phyloP scores from a whole-genome alignment of 2,888 invertebrate species.

The Cinara cedri region DNA sequence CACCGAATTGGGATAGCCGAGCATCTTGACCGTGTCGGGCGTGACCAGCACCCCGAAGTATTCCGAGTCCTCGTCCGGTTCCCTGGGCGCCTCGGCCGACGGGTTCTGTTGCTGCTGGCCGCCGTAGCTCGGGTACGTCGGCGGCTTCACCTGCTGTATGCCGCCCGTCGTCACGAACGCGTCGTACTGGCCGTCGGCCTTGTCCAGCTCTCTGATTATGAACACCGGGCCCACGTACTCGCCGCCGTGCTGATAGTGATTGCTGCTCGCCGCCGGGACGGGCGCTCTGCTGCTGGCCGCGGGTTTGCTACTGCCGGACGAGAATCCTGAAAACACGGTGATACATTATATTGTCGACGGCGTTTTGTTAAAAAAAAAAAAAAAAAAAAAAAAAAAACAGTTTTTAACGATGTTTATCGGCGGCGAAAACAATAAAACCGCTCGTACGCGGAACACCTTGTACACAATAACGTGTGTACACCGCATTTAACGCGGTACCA shows the following conservation, averaged over 20 bases:
- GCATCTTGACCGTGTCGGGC: conserved; percentile 54
- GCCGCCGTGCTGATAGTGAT: neutral
- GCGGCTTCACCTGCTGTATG: conserved; percentile 63
- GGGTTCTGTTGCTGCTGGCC: conserved; percentile 63
- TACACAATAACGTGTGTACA: no score
- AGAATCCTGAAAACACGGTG: conserved; percentile 6
- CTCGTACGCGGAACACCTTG: no score
- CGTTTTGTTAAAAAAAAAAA: no score
- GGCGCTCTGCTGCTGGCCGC: neutral
- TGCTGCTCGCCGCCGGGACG: neutral
- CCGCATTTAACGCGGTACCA: no score
- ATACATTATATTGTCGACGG: no score
- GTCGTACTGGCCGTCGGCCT: conserved; percentile 37
- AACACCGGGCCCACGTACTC: conserved; percentile 58
- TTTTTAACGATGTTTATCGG: no score
- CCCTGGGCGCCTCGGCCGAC: conserved; percentile 55
- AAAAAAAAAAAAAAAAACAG: no score
- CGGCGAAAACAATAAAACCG: no score
- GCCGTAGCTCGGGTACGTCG: conserved; percentile 64
- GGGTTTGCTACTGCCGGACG: neutral
- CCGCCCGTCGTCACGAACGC: conserved; percentile 57
- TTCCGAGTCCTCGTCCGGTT: conserved; percentile 57
- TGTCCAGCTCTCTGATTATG: conserved; percentile 54
- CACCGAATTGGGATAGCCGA: conserved; percentile 48
- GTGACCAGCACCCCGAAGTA: conserved; percentile 57